Evolutionary conservation across 2,888 invertebrate genomes (phyloP).

Genomic region (Temnothorax rugatulus): DNA sequence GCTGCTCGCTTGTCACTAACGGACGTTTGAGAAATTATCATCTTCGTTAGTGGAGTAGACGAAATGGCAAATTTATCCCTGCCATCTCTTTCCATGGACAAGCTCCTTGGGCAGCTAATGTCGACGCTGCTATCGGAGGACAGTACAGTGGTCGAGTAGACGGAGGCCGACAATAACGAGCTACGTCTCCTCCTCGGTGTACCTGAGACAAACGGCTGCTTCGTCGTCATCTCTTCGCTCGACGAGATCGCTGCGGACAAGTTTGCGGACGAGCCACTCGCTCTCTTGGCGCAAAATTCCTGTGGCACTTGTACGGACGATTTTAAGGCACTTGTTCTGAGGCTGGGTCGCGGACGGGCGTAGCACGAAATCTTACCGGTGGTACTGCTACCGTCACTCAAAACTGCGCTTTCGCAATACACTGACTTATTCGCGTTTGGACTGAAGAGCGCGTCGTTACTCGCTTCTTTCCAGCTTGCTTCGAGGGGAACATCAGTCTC

Average conservation of each 20-base stretch:
- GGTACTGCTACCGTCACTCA: constrained; percentile 68
- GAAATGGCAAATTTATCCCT: background rate
- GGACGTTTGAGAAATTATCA: background rate
- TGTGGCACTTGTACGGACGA: constrained; percentile 56
- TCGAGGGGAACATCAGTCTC: constrained; percentile 36
- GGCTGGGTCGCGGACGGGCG: constrained; percentile 80
- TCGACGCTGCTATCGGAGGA: constrained; percentile 77
- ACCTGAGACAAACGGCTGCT: background rate
- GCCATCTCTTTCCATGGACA: background rate
- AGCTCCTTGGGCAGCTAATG: background rate
- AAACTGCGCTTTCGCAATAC: constrained; percentile 70
- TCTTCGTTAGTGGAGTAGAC: constrained; percentile 36
- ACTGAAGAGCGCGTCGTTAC: constrained; percentile 72
- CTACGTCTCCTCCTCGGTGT: constrained; percentile 36
- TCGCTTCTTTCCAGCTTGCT: constrained; percentile 40
- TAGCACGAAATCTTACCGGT: constrained; percentile 66
- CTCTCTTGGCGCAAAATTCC: constrained; percentile 50
- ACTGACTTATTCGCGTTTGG: constrained; percentile 68
- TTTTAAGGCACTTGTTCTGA: constrained; percentile 74
- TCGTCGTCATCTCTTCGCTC: background rate
- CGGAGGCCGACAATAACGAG: constrained; percentile 56
- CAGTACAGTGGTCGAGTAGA: constrained; percentile 75
- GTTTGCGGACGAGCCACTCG: background rate
- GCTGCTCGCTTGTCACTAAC: constrained; percentile 9
- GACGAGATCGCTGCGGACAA: background rate